phyloP scores from a whole-genome alignment of 2,113 vertebrate genomes.

The Myiagra hebetior region DNA sequence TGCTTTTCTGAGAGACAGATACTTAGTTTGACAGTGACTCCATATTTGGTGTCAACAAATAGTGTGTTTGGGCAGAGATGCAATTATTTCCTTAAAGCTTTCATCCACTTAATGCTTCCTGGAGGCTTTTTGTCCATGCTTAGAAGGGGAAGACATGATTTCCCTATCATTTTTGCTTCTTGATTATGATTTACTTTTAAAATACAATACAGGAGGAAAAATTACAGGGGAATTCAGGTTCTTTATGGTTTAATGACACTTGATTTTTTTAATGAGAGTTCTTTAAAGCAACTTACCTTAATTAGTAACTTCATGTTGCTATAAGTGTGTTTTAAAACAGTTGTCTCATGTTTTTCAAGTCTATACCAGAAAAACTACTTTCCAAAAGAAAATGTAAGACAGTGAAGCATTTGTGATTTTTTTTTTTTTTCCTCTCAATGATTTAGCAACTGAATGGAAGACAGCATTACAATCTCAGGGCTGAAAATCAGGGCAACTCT shows the following conservation, averaged over 20 bases:
- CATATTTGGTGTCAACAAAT: background rate
- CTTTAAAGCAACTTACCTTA: background rate
- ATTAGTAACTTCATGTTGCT: background rate
- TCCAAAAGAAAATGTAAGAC: background rate
- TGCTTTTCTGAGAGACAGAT: background rate
- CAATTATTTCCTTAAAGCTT: background rate
- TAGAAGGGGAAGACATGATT: background rate
- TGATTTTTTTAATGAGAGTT: background rate
- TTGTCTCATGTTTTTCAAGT: background rate
- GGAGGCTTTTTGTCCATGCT: background rate
- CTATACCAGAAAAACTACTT: background rate
- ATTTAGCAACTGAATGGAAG: constrained; percentile 79
- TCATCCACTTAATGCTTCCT: background rate
- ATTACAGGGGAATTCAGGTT: background rate
- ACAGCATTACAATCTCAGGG: constrained; percentile 70
- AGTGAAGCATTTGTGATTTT: background rate
- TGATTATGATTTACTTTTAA: background rate
- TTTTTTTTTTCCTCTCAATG: background rate
- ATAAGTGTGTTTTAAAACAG: background rate
- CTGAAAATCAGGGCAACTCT: constrained; percentile 76
- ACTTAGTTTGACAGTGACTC: background rate
- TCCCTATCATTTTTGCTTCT: background rate
- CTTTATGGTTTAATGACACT: background rate
- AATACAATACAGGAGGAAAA: background rate
- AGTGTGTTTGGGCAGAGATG: background rate